Evolutionary conservation across 2,113 vertebrate genomes (phyloP).

Genomic region (zebrafish (Danio rerio)): DNA sequence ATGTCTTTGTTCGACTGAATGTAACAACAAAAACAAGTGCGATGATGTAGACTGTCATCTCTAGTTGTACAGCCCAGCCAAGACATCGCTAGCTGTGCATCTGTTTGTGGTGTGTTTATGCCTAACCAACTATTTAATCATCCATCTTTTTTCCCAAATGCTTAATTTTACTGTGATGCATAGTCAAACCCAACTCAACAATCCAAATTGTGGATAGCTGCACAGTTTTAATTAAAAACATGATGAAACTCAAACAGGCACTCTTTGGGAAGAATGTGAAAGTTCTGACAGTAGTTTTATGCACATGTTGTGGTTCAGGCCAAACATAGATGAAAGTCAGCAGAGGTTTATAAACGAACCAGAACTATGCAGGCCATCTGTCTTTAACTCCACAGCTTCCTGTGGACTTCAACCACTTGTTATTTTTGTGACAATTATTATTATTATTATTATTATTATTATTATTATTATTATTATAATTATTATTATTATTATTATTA

Average conservation of each 20-base stretch:
- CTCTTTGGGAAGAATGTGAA: conserved; percentile 20
- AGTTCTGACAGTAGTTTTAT: conserved; percentile 29
- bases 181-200: neutral
- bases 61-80: neutral
- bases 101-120: neutral
- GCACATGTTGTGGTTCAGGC: conserved; percentile 45
- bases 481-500: neutral
- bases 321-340: conserved; percentile 41
- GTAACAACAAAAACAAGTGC: neutral
- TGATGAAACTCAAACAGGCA: conserved; percentile 25
- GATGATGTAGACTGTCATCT: neutral
- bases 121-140: neutral
- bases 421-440: neutral
- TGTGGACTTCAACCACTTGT: neutral
- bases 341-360: conserved; percentile 39
- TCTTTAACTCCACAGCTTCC: conserved; percentile 26
- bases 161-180: neutral
- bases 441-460: neutral
- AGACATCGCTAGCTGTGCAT: neutral
- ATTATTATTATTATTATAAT: too few relatives aligned
- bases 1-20: conserved; percentile 12
- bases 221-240: conserved; percentile 23
- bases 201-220: conserved; percentile 11
- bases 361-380: conserved; percentile 41
- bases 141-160: neutral